Evolutionary conservation across 2,113 vertebrate genomes (phyloP).

Genomic region (Talpa occidentalis): DNA sequence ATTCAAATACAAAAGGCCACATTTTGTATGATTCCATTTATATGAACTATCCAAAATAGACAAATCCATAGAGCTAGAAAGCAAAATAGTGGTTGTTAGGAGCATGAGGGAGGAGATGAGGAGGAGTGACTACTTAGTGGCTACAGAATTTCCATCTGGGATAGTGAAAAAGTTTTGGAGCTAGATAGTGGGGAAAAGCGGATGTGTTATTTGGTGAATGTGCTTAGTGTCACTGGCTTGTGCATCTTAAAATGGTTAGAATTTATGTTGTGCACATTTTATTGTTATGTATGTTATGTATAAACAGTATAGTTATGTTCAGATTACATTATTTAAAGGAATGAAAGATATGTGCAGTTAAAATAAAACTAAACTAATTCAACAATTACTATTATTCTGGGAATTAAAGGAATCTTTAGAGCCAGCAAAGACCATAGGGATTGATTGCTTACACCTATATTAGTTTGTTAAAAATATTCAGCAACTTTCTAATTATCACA

Average conservation of each 20-base stretch:
- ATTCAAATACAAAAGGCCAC: neutral
- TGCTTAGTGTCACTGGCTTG: neutral
- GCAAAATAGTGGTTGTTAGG: neutral
- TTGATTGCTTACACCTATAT: neutral
- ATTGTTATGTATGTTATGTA: too few relatives aligned
- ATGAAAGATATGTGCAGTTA: neutral
- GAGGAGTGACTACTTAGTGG: neutral
- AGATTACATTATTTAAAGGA: neutral
- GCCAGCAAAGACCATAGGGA: neutral
- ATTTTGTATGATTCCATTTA: neutral
- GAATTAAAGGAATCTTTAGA: neutral
- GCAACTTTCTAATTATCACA: neutral
- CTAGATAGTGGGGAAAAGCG: fast-evolving
- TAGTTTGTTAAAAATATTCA: neutral
- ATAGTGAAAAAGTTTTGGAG: neutral
- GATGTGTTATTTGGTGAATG: neutral
- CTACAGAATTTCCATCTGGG: neutral
- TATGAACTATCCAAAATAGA: neutral
- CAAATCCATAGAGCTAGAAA: neutral
- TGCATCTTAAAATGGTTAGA: neutral
- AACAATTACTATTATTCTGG: neutral
- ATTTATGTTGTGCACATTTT: neutral
- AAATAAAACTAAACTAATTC: slow-evolving; percentile 16
- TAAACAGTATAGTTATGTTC: neutral
- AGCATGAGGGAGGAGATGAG: neutral